Percentiles rank a stretch among this genome's conserved stretches.
phyloP scores from a whole-genome alignment of 37 sponge, comb jelly and placozoan species.

The Axinella damicornis region DNA sequence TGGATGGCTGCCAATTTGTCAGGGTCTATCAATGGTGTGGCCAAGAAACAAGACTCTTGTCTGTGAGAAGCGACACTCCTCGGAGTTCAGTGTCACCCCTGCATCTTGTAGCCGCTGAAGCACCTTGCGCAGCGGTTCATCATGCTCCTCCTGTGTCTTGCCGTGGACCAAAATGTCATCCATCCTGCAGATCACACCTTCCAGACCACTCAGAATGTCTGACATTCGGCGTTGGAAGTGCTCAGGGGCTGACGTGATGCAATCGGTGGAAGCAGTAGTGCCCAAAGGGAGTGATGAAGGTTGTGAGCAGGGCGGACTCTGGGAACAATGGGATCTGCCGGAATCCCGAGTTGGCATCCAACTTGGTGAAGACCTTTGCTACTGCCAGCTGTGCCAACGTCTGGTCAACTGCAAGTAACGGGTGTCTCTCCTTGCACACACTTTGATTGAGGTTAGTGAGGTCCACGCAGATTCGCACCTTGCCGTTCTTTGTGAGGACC shows the following conservation, averaged over 20 bases:
- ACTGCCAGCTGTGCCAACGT: conserved; percentile 30
- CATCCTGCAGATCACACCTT: conserved; percentile 37
- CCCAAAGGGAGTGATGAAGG: conserved; percentile 50
- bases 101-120: background rate
- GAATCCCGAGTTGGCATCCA: conserved; percentile 31
- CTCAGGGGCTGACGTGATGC: conserved; percentile 19
- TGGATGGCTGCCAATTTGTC: conserved; percentile 30
- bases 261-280: too few relatives aligned
- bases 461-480: conserved; percentile 30
- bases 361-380: background rate
- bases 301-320: conserved; percentile 25
- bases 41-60: too few relatives aligned
- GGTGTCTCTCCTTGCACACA: conserved; percentile 10
- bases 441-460: conserved; percentile 24
- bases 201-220: conserved; percentile 7
- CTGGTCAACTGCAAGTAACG: conserved; percentile 40
- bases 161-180: conserved; percentile 36
- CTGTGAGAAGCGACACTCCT: conserved; percentile 14
- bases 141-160: background rate
- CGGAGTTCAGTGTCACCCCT: conserved; percentile 24
- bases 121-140: background rate
- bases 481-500: conserved; percentile 23
- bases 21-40: conserved; percentile 5
- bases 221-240: conserved; percentile 22
- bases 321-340: conserved; percentile 43